Conservation (phyloP, 2,888 invertebrate species). For the Danaus chrysippus region DNA sequence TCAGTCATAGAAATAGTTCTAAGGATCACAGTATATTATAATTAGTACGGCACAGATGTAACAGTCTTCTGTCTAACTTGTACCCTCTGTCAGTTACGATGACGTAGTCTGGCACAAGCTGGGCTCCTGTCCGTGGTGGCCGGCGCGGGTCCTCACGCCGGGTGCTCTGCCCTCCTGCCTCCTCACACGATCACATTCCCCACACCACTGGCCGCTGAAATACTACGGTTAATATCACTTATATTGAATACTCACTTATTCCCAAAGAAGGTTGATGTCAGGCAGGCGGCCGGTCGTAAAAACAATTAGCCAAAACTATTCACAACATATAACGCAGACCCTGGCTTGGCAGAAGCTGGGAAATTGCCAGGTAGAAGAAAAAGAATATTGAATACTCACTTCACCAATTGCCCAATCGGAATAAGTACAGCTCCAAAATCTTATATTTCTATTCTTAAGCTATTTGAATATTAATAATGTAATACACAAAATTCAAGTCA, state of each 20-base stretch:
- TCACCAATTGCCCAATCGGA: neutral
- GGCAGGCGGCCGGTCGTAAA: no score
- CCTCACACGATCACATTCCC: conserved; percentile 46
- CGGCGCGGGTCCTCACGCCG: conserved; percentile 62
- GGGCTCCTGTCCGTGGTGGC: conserved; percentile 67
- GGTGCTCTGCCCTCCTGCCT: conserved; percentile 60
- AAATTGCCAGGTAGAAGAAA: no score
- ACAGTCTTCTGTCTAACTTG: neutral
- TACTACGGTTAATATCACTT: conserved; percentile 51
- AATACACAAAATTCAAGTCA: no score
- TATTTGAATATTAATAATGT: no score
- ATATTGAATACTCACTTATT: neutral
- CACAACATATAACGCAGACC: no score
- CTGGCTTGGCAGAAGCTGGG: no score
- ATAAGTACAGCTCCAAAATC: neutral
- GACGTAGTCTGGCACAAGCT: conserved; percentile 73
- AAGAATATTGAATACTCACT: no score
- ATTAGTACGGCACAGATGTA: neutral
- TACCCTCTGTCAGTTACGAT: conserved; percentile 47
- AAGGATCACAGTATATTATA: neutral
- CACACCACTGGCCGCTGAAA: conserved; percentile 61
- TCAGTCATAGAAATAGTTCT: no score
- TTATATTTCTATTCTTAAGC: neutral
- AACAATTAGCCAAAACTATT: no score
- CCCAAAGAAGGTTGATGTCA: no score